A percentile compares a stretch with the other conserved stretches of the same genome.
These are phyloP conservation scores for Tringa solitaria DNA, from an alignment of 2,113 vertebrate genomes.

Conservation along the genomic window DNA sequence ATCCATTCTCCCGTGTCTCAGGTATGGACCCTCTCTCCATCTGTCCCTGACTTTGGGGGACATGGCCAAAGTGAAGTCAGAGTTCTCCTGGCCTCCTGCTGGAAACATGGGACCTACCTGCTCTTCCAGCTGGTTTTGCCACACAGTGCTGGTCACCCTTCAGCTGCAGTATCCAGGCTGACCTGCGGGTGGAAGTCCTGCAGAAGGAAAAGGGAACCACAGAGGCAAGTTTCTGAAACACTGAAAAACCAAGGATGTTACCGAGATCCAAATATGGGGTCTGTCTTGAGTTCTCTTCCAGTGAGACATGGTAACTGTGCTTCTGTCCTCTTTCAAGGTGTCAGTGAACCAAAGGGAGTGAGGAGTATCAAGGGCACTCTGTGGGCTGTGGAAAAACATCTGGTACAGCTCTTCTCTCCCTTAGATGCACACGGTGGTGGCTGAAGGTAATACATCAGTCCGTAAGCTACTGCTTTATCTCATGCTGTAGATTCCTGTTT, in stretches of 20 bases:
- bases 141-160: not conserved
- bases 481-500: not conserved
- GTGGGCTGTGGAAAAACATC: not conserved
- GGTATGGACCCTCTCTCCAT: too few relatives aligned
- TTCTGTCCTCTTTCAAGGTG: not conserved
- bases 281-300: not conserved
- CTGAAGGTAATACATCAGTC: not conserved
- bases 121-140: not conserved
- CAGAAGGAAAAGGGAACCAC: not conserved
- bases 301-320: not conserved
- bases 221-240: not conserved
- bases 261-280: not conserved
- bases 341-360: not conserved
- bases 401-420: not conserved
- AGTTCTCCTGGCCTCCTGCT: not conserved
- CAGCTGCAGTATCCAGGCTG: constrained; percentile 29
- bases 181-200: constrained; percentile 45
- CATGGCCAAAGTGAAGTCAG: not conserved
- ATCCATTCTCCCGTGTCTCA: too few relatives aligned
- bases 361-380: not conserved
- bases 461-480: not conserved
- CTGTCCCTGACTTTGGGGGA: not conserved
- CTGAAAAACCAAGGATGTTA: not conserved
- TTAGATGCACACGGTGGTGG: not conserved
- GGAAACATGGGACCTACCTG: not conserved